These are phyloP conservation scores for Narcine bancroftii DNA, from an alignment of 2,113 vertebrate genomes.

Conservation along the genomic window DNA sequence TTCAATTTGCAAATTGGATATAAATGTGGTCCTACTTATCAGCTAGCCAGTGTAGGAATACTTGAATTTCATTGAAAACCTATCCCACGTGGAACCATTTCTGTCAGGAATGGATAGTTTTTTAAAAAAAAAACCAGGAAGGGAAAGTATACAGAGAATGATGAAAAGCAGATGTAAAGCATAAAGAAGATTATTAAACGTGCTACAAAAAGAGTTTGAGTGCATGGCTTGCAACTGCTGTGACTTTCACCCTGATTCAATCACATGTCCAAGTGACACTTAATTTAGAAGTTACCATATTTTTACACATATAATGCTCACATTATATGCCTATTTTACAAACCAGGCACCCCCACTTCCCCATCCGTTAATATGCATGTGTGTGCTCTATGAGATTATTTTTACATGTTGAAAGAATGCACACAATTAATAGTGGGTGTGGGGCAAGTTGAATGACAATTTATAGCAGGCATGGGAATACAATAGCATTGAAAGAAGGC, in stretches of 20 bases:
- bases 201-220: not conserved
- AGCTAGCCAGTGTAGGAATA: not conserved
- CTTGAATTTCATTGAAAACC: not conserved
- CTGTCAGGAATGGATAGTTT: not conserved
- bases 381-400: too few relatives aligned
- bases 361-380: too few relatives aligned
- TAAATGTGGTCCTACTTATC: not conserved
- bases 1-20: not conserved
- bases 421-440: too few relatives aligned
- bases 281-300: not conserved
- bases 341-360: too few relatives aligned
- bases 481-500: too few relatives aligned
- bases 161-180: not conserved
- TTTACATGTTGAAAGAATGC: too few relatives aligned
- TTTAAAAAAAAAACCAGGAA: not conserved
- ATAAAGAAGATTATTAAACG: not conserved
- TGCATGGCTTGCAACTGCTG: not conserved
- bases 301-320: too few relatives aligned
- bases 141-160: not conserved
- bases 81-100: not conserved
- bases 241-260: not conserved
- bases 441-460: too few relatives aligned
- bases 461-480: too few relatives aligned
- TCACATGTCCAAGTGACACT: not conserved
- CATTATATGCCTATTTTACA: too few relatives aligned